These are phyloP conservation scores for Clunio marinus DNA, from an alignment of 2,888 invertebrate species.

Conservation along the genomic window DNA sequence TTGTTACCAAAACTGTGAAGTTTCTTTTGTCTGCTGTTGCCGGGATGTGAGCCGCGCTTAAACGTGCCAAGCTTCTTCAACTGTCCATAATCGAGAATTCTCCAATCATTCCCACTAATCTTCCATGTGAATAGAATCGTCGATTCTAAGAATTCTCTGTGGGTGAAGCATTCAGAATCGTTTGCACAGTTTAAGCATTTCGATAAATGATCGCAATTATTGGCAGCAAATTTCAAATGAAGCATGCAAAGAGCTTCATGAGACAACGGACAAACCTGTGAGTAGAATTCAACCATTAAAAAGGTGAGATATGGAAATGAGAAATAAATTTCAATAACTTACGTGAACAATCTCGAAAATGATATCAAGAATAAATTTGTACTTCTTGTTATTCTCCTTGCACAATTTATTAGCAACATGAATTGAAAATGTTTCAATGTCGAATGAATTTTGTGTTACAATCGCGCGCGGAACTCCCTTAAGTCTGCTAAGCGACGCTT, in stretches of 20 bases:
- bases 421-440: constrained; percentile 51
- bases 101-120: constrained; percentile 50
- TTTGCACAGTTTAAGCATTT: constrained; percentile 49
- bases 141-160: constrained; percentile 50
- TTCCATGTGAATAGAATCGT: constrained; percentile 51
- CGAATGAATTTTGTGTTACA: constrained; percentile 51
- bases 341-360: constrained; percentile 50
- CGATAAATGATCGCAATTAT: constrained; percentile 45
- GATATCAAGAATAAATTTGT: constrained; percentile 52
- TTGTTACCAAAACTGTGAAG: constrained; percentile 47
- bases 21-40: constrained; percentile 41
- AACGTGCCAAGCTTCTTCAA: constrained; percentile 44
- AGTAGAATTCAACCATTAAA: no score
- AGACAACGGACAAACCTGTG: constrained; percentile 48
- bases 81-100: constrained; percentile 50
- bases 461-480: constrained; percentile 46
- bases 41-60: constrained; percentile 40
- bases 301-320: no score
- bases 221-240: constrained; percentile 51
- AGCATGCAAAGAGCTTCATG: constrained; percentile 48
- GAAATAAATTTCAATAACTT: constrained; percentile 39
- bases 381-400: constrained; percentile 50
- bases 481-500: constrained; percentile 49
- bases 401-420: constrained; percentile 51
- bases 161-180: constrained; percentile 47